phyloP scores from a whole-genome alignment of 2,113 vertebrate species.

The Pelecanus crispus region DNA sequence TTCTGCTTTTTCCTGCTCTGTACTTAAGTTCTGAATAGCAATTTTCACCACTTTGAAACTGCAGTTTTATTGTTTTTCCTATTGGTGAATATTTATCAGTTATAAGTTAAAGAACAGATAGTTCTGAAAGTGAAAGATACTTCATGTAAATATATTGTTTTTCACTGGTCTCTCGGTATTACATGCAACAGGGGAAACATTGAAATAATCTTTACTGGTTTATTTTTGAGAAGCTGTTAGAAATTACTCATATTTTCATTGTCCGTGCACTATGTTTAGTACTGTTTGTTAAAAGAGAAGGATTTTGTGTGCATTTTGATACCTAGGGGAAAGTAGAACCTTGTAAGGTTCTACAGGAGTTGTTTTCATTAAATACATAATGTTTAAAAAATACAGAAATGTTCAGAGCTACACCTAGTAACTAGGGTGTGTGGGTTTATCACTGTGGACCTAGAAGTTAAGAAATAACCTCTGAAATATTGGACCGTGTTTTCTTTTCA shows the following conservation, averaged over 20 bases:
- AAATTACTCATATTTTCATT: neutral
- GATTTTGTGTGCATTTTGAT: neutral
- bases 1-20: neutral
- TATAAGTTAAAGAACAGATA: neutral
- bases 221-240: neutral
- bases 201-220: neutral
- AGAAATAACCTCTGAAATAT: neutral
- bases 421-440: fast-evolving
- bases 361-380: neutral
- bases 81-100: neutral
- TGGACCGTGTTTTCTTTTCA: neutral
- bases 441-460: neutral
- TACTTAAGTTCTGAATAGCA: neutral
- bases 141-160: neutral
- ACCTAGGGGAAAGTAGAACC: neutral
- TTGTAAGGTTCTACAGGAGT: neutral
- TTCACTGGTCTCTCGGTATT: neutral
- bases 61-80: neutral
- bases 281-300: neutral
- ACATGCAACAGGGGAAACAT: neutral
- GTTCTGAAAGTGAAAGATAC: neutral
- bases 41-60: neutral
- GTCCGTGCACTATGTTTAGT: neutral
- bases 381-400: neutral
- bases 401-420: neutral